These are phyloP conservation scores for Atethmia centrago DNA, from an alignment of 2,888 invertebrate species.

Conservation along the genomic window DNA sequence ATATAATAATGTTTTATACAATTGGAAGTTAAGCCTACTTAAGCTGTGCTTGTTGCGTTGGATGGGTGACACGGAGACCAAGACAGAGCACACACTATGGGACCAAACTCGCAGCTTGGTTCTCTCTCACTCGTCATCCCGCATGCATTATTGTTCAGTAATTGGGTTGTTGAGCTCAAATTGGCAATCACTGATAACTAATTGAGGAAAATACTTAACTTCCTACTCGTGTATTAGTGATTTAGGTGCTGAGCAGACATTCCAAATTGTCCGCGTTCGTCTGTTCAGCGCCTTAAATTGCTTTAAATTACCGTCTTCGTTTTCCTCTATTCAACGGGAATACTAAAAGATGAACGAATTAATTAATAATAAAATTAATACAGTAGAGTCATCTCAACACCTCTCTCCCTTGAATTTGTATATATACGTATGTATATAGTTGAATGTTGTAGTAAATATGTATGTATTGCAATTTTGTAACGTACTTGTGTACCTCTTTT, in stretches of 20 bases:
- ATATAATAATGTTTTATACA: neutral
- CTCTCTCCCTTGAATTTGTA: too few relatives aligned
- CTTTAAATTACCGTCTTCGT: neutral
- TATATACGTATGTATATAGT: too few relatives aligned
- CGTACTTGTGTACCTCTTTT: too few relatives aligned
- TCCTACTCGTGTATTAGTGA: neutral
- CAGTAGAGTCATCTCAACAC: too few relatives aligned
- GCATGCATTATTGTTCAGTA: neutral
- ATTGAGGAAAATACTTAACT: neutral
- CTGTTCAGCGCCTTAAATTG: neutral
- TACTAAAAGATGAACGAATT: neutral
- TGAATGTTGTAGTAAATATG: too few relatives aligned
- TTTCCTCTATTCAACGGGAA: neutral
- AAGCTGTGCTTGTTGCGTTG: neutral
- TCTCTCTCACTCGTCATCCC: neutral
- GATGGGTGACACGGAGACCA: neutral
- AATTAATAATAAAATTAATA: too few relatives aligned
- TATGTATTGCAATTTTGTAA: too few relatives aligned
- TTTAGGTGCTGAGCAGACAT: neutral
- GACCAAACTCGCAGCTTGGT: neutral
- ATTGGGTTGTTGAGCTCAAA: neutral
- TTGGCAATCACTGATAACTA: slow-evolving; percentile 10
- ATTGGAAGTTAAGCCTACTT: neutral
- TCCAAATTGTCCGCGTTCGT: too few relatives aligned
- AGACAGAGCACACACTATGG: neutral